Percentiles rank a stretch among this genome's conserved stretches.
Conservation (phyloP, 2,888 invertebrate genomes). For the Lordiphosa andalusiaca region DNA sequence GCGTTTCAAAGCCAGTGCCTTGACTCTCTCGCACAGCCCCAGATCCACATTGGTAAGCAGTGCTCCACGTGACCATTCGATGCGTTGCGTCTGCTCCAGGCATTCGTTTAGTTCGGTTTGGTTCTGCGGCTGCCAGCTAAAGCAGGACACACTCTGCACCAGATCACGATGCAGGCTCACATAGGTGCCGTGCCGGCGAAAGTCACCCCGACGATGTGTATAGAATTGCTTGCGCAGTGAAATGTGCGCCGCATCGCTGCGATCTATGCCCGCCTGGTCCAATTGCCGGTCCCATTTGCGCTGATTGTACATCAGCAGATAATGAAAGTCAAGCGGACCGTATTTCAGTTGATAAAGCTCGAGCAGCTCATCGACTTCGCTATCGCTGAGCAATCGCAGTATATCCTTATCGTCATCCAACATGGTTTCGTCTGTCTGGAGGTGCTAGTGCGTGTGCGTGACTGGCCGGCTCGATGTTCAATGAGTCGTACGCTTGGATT, state of each 20-base stretch:
- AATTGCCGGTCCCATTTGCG: slow-evolving; percentile 72
- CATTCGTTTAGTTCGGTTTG: slow-evolving; percentile 64
- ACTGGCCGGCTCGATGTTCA: slow-evolving; percentile 11
- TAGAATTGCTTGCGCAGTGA: slow-evolving; percentile 70
- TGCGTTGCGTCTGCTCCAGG: slow-evolving; percentile 59
- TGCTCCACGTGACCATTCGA: slow-evolving; percentile 68
- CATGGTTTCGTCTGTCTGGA: slow-evolving; percentile 5
- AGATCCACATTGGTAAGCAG: slow-evolving; percentile 69
- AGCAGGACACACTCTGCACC: slow-evolving; percentile 73
- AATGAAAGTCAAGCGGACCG: slow-evolving; percentile 65
- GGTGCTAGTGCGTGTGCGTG: slow-evolving; percentile 12
- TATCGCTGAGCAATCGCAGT: slow-evolving; percentile 59
- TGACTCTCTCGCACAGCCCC: slow-evolving; percentile 45
- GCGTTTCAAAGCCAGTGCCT: slow-evolving; percentile 40
- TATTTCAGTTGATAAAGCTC: slow-evolving; percentile 61
- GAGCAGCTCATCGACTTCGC: slow-evolving; percentile 66
- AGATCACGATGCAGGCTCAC: slow-evolving; percentile 72
- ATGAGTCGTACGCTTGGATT: slow-evolving; percentile 14
- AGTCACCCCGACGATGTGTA: slow-evolving; percentile 62
- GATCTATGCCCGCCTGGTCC: slow-evolving; percentile 20
- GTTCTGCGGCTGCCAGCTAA: slow-evolving; percentile 62
- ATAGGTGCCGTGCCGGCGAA: slow-evolving; percentile 70
- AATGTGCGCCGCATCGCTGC: slow-evolving; percentile 25
- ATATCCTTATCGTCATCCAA: slow-evolving; percentile 59
- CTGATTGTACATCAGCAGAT: slow-evolving; percentile 73